Conservation (phyloP, 2,113 vertebrate genomes). For the Mirounga angustirostris region DNA sequence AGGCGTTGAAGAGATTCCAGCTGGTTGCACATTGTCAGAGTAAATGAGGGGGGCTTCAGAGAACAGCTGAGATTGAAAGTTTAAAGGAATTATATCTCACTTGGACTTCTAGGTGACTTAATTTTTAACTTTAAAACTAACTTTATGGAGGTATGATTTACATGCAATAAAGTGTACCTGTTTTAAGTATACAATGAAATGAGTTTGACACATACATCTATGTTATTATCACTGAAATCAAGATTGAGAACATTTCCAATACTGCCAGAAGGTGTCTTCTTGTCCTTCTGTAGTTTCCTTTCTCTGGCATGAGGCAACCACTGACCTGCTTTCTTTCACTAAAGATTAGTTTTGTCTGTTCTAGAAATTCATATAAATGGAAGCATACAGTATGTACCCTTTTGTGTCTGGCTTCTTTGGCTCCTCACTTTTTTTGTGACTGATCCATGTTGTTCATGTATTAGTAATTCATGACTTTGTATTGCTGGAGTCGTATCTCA, state of each 20-base stretch:
- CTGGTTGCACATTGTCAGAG: background rate
- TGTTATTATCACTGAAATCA: background rate
- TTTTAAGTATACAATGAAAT: background rate
- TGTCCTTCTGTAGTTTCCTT: background rate
- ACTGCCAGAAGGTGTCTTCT: background rate
- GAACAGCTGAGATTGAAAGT: background rate
- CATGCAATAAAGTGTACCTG: background rate
- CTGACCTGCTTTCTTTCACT: background rate
- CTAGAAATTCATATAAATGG: background rate
- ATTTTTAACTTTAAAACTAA: background rate
- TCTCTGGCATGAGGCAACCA: background rate
- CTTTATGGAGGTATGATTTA: background rate
- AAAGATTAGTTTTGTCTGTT: background rate
- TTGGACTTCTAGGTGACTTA: background rate
- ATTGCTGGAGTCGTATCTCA: background rate
- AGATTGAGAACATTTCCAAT: background rate
- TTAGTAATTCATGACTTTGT: background rate
- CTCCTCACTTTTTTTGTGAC: background rate
- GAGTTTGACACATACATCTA: background rate
- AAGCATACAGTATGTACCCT: background rate
- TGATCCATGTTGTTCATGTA: background rate
- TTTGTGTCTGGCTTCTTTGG: background rate
- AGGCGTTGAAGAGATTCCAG: background rate
- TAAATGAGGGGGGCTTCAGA: background rate
- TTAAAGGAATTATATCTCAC: background rate